A percentile compares a stretch with the other conserved stretches of the same genome.
phyloP scores from a whole-genome alignment of 2,113 vertebrate genomes.

The Jacana jacana region DNA sequence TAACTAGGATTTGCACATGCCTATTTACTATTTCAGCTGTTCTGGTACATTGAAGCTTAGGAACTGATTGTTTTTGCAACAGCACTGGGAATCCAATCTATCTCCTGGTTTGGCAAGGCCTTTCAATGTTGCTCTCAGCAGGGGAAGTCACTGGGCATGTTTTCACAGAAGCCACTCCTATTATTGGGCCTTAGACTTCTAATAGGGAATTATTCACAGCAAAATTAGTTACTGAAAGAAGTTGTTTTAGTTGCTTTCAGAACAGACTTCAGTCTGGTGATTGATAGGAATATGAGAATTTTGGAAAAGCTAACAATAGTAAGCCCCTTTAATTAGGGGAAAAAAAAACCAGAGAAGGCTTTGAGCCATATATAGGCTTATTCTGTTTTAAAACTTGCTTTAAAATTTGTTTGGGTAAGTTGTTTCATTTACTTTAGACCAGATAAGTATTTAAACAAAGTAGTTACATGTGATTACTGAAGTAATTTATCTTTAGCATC shows the following conservation, averaged over 20 bases:
- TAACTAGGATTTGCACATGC: constrained; percentile 1
- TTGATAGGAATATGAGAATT: background rate
- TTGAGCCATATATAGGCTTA: background rate
- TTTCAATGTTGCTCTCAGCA: constrained; percentile 22
- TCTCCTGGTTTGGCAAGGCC: constrained; percentile 30
- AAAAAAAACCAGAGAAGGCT: accelerated
- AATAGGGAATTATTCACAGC: background rate
- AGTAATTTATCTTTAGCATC: background rate
- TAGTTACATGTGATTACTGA: background rate
- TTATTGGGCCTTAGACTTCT: background rate
- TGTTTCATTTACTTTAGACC: background rate
- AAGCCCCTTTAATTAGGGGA: background rate
- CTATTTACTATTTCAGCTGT: background rate
- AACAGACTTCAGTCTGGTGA: background rate
- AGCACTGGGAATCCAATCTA: constrained; percentile 42
- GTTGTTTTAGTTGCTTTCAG: background rate
- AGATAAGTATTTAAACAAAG: background rate
- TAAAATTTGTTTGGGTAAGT: background rate
- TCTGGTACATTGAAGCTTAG: background rate
- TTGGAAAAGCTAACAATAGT: background rate
- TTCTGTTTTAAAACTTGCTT: background rate
- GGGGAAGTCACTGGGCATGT: background rate
- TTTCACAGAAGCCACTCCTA: background rate
- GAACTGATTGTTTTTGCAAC: constrained; percentile 41
- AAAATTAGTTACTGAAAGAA: constrained; percentile 20